Percentiles rank a stretch among this genome's conserved stretches.
Conservation (phyloP, 1,140 invertebrate genomes). For the Bombus polaris region DNA sequence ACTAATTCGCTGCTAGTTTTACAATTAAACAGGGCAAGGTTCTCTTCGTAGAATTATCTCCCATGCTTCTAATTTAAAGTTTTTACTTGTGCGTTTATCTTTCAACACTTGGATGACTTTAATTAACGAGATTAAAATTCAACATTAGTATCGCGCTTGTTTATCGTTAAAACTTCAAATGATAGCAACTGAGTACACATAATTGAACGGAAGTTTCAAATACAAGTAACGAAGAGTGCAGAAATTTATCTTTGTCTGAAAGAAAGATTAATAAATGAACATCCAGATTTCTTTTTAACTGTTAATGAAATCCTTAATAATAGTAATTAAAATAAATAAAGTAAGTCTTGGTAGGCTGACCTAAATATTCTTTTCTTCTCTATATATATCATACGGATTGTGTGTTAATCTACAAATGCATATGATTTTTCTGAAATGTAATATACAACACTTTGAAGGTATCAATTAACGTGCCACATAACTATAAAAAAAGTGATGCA, state of each 20-base stretch:
- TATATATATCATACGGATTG: no score
- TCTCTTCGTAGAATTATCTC: not conserved
- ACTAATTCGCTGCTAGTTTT: constrained; percentile 9
- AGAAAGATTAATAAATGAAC: not conserved
- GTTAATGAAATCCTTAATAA: no score
- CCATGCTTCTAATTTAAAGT: not conserved
- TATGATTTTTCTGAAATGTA: no score
- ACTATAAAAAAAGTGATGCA: no score
- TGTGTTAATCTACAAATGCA: no score
- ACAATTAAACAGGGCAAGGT: constrained; percentile 1
- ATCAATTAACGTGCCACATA: no score
- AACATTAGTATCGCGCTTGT: constrained; percentile 9
- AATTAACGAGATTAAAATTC: constrained; percentile 17
- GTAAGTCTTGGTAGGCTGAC: no score
- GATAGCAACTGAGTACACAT: not conserved
- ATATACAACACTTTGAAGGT: no score
- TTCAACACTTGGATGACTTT: not conserved
- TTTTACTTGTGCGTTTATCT: constrained; percentile 8
- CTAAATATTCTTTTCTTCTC: no score
- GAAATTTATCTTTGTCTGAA: not conserved
- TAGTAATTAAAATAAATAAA: no score
- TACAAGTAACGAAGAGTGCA: not conserved
- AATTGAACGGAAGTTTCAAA: not conserved
- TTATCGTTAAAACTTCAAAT: constrained; percentile 6
- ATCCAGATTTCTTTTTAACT: not conserved